These are phyloP conservation scores for Oryzias curvinotus DNA, from an alignment of 2,113 vertebrate genomes.

Conservation along the genomic window DNA sequence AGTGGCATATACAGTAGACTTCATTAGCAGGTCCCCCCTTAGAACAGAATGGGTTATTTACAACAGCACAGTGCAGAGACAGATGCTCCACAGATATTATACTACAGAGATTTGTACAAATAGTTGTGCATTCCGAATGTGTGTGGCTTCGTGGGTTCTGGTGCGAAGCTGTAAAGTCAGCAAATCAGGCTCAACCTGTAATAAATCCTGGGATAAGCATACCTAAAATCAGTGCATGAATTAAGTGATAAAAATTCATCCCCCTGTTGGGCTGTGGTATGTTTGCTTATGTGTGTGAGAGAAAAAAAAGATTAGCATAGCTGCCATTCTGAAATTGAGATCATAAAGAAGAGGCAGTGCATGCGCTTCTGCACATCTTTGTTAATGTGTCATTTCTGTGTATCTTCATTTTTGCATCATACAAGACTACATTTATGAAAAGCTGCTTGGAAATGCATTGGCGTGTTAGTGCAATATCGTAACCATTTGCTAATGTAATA, in stretches of 20 bases:
- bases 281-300: background rate
- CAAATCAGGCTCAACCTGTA: slow-evolving; percentile 4
- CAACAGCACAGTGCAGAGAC: slow-evolving; percentile 47
- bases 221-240: slow-evolving; percentile 20
- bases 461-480: slow-evolving; percentile 23
- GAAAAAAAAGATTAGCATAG: background rate
- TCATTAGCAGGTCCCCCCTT: slow-evolving; percentile 68
- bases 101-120: slow-evolving; percentile 30
- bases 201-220: slow-evolving; percentile 16
- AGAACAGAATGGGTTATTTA: slow-evolving; percentile 53
- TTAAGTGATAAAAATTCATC: slow-evolving; percentile 11
- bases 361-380: background rate
- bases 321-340: background rate
- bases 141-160: slow-evolving; percentile 16
- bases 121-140: slow-evolving; percentile 16
- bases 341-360: slow-evolving; percentile 2
- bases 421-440: slow-evolving; percentile 35
- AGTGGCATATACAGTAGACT: slow-evolving; percentile 67
- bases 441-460: slow-evolving; percentile 36
- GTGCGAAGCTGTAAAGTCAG: slow-evolving; percentile 15
- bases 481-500: slow-evolving; percentile 24
- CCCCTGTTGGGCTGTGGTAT: background rate
- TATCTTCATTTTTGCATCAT: background rate
- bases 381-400: background rate
- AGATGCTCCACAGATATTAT: slow-evolving; percentile 51